Evolutionary conservation across 1,140 invertebrate genomes (phyloP).

Genomic region (Drosophila novamexicana): DNA sequence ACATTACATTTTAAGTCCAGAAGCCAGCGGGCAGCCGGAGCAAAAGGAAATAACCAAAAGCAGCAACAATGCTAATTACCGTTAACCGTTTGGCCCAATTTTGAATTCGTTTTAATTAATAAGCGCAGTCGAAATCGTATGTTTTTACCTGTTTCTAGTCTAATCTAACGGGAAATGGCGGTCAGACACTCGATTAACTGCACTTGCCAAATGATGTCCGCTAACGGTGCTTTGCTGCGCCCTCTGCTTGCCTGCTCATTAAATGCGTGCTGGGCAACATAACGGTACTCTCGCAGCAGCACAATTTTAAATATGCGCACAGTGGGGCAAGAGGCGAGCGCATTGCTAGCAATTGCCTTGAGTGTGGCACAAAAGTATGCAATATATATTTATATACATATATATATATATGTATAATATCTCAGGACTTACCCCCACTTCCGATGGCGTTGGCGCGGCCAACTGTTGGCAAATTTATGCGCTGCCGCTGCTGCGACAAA

Average conservation of each 20-base stretch:
- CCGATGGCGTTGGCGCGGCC: conserved; percentile 24
- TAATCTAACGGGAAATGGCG: neutral
- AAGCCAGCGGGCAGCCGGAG: too few relatives aligned
- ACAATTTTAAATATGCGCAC: conserved; percentile 27
- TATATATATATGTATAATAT: conserved; percentile 6
- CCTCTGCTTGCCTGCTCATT: conserved; percentile 11
- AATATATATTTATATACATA: conserved; percentile 7
- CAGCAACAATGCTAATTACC: conserved; percentile 55
- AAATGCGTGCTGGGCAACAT: conserved; percentile 1
- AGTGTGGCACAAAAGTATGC: conserved; percentile 10
- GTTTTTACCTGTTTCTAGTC: neutral
- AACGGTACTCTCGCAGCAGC: conserved; percentile 11
- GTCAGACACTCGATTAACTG: neutral
- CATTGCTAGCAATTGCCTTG: neutral
- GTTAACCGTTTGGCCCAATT: conserved; percentile 62
- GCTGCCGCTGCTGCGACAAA: conserved; percentile 40
- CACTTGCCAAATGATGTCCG: neutral
- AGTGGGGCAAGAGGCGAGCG: conserved; percentile 17
- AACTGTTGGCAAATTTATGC: conserved; percentile 63
- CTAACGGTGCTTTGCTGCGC: conserved; percentile 2
- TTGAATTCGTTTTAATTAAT: conserved; percentile 77
- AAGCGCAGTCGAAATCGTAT: conserved; percentile 26
- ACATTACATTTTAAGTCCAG: conserved; percentile 38
- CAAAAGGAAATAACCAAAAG: conserved; percentile 8
- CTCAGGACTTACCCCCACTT: conserved; percentile 12